Evolutionary conservation across 2,113 vertebrate genomes (phyloP), one percentile per base, ranked within the genome.

Genomic region (Antigone vipio): DNA sequence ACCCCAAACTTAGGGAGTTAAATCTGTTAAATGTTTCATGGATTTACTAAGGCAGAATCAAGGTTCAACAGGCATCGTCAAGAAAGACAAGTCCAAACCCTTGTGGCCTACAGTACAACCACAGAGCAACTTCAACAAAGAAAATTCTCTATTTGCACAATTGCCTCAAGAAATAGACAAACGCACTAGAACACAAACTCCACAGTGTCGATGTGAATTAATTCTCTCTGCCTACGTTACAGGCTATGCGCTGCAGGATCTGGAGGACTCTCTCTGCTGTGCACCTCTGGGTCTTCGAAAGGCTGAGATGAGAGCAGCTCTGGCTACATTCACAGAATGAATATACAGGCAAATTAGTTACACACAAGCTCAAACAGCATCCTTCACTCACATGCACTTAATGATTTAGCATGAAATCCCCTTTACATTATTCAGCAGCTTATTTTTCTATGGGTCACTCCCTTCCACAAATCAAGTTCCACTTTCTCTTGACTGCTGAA

Each of bases 181-280:
- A 88, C 8, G 24, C 45, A 49, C 29, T 21, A 22, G 32, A 40
- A 81, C 8, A 59, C 26, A 52, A 84, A 53, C 52, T 59, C 53
- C 23, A 34, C 1, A 0, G 44, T 30, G 47, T 44, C 4, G 0
- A 11, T 22, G 76, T 0, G 11, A 49, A 86, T 68, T 73, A 74
- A 81, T 56, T 73, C 55, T 56, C 67, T 12, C 49, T 72, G 66
- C 47, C 58, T 32, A n/a, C 0, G 0, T 32, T 47, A 32, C 68
- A 63, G 20, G 38, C 72, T 55, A 15, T 5, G 42, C 0, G 0
- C 47, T 67, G 55, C 7, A 88, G 55, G 72, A 71, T 35, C 68
- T 60, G 59, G 42, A 92, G 52, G 13, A 67, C 1, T 1, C 19
- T 35, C 62, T 68, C 60, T 63, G 74, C 44, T 50, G 29, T 10